Base-by-base conservation (phyloP, 37 sponge, comb jelly and placozoan species). In the Crambe crambe region DNA sequence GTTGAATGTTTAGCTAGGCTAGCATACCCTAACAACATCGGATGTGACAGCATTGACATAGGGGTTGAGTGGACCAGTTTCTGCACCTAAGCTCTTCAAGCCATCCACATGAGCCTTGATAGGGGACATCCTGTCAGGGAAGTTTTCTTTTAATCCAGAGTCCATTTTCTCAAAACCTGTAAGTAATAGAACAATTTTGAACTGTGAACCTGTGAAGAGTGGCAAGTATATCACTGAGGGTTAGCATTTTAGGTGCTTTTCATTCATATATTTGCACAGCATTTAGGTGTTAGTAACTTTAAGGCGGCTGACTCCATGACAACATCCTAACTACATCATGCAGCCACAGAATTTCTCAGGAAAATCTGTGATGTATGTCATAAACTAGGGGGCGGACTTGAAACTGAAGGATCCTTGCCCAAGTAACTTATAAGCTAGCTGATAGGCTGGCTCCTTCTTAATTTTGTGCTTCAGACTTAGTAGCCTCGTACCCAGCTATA, bases 151-250 rank as follows among this genome's bases (percentile, higher is more conserved):
- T 12, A 87, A 69, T 3, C 92, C 92, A 34, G 67, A 27, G 36
- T 91, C 80, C 92, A 91, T 91, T 74, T 91, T 91, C 80, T 91
- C 92, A 91, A 91, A 91, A 22, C 92, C 92, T 83, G 40, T 38
- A 63, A 29, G 9, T 18, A 20, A 37, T n/a, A n/a, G n/a, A n/a
- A n/a, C n/a, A n/a, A n/a, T n/a, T n/a, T n/a, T n/a, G n/a, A n/a
- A n/a, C n/a, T n/a, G n/a, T n/a, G n/a, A 62, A 62, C 29, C 6
- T 20, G 21, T 35, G 18, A 37, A 30, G 3, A 9, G 17, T 30
- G 17, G 8, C 68, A 20, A 42, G 20, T 42, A 40, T 25, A 71
- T 23, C 26, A 71, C 18, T 42, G n/a, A 40, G 22, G 4, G 26
- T 2, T 18, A 71, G 15, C 72, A 41, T 30, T 35, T 67, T 37